Evolutionary conservation across 2,888 invertebrate genomes (phyloP).

Genomic region (Spilarctia lutea): DNA sequence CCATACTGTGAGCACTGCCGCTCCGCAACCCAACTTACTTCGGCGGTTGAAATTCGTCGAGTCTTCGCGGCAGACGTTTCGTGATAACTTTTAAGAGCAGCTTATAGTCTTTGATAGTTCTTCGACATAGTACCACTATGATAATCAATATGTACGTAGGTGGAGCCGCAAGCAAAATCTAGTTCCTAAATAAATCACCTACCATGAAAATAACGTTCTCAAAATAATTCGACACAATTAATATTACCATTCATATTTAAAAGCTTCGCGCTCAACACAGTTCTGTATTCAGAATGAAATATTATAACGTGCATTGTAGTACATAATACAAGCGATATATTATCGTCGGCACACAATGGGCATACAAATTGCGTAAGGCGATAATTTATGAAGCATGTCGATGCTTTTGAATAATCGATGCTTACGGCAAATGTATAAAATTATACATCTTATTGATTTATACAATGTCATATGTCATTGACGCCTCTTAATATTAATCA

Average conservation of each 20-base stretch:
- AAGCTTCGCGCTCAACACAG: neutral
- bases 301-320: neutral
- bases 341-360: neutral
- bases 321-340: slow-evolving; percentile 4
- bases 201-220: neutral
- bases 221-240: neutral
- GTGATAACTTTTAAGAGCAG: no score
- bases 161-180: no score
- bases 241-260: slow-evolving; percentile 10
- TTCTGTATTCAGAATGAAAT: slow-evolving; percentile 2
- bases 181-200: neutral
- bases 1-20: no score
- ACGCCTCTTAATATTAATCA: no score
- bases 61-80: no score
- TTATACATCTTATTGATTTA: no score
- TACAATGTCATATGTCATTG: no score
- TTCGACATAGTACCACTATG: no score
- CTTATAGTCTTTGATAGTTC: no score
- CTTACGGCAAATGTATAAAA: neutral
- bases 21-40: no score
- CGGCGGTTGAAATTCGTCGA: no score
- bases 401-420: neutral
- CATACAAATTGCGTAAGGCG: neutral
- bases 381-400: neutral
- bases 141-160: neutral